Base-by-base conservation (phyloP, 1,140 invertebrate species). In the Wasmannia auropunctata region DNA sequence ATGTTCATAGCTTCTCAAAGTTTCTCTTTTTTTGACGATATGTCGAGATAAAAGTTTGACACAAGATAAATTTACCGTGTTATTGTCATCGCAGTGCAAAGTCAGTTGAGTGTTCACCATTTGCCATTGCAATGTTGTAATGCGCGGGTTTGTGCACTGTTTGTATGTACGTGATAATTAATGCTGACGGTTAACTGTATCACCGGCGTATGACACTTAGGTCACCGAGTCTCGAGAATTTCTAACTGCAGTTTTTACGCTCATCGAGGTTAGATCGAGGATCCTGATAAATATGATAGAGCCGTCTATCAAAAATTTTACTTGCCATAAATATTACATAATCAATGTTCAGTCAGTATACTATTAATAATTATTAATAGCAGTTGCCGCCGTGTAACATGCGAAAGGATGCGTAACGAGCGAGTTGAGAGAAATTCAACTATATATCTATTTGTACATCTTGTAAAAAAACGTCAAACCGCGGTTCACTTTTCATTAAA, bases 101-200 rank as follows among this genome's bases (percentile, higher is more conserved):
- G n/a, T n/a, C n/a, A n/a, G n/a, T n/a, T n/a, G n/a, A n/a, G n/a
- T n/a, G n/a, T n/a, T n/a, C n/a, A n/a, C n/a, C n/a, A n/a, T n/a
- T n/a, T n/a, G n/a, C n/a, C n/a, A n/a, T n/a, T n/a, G n/a, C n/a
- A n/a, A n/a, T n/a, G n/a, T n/a, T n/a, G n/a, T n/a, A n/a, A n/a
- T n/a, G n/a, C n/a, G n/a, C n/a, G n/a, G n/a, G n/a, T n/a, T n/a
- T n/a, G n/a, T n/a, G n/a, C n/a, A n/a, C n/a, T n/a, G n/a, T 76
- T n/a, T n/a, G 25, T 34, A 14, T 19, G 5, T 77, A 40, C 22
- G 25, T 22, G 28, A 22, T 49, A 77, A 77, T 49, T 77, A 79
- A 51, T 40, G 22, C 43, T 19, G 31, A 79, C 60, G 31, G 43
- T 79, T 79, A 79, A 79, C 60, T 79, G 60, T 79, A 79, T 79